Base-by-base conservation (phyloP, 2,797 vertebrate genomes). In the Ctenochaetus hawaiiensis region DNA sequence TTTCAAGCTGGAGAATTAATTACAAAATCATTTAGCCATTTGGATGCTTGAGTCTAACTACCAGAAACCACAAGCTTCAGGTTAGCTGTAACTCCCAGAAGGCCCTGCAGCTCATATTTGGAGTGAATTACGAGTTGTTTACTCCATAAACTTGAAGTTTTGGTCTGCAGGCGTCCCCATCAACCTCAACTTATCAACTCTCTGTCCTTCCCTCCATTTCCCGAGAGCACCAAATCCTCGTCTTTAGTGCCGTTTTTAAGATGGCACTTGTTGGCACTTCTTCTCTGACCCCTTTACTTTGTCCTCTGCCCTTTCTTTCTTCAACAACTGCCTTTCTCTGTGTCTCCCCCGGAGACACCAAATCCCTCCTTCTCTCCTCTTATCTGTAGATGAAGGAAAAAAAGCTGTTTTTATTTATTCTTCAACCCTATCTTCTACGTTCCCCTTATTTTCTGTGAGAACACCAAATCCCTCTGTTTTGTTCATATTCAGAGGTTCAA, bases 121-220 rank as follows among this genome's bases (percentile, higher is more conserved):
- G 41, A 65, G 61, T 75, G 59, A 83, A 71, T 81, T 37, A 77
- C 11, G 22, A 63, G 48, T 78, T 87, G 76, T 88, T 90, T 87
- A 88, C 69, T 77, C 54, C 53, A 59, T 74, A 73, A 86, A 80
- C 67, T 63, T 68, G 5, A 70, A 64, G 51, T 67, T 77, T 74
- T 47, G 16, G 59, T 67, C 54, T 80, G 47, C 63, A 67, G 77
- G 67, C 72, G 18, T 70, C 43, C 51, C 48, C 47, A 65, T 57
- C 60, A 69, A 71, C 70, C 66, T 67, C 16, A 58, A 77, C 71
- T 70, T 51, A 69, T 81, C 66, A 73, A 60, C 52, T 63, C 34
- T 43, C 63, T 45, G 26, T 56, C 52, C 26, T 54, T 62, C 43
- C 16, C 59, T 54, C 44, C 8, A 14, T 53, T 69, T 51, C 78